phyloP scores from a whole-genome alignment of 2,888 invertebrate species.

The Drosophila birchii region DNA sequence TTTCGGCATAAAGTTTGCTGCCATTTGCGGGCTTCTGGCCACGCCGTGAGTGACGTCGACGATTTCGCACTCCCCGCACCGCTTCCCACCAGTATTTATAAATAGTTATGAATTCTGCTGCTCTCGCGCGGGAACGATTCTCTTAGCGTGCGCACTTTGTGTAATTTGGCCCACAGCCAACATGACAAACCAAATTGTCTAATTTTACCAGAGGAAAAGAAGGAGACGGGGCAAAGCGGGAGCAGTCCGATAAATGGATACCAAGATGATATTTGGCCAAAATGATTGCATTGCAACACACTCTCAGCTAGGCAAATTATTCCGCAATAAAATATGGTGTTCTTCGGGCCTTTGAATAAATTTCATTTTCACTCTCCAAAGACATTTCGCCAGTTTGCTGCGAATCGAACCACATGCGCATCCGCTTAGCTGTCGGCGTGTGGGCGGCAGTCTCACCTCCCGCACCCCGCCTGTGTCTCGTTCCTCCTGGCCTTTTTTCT shows the following conservation, averaged over 20 bases:
- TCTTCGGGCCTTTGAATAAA: slow-evolving; percentile 3
- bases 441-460: slow-evolving; percentile 49
- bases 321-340: slow-evolving; percentile 19
- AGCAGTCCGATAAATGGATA: slow-evolving; percentile 22
- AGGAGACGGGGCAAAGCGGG: slow-evolving; percentile 13
- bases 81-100: slow-evolving; percentile 40
- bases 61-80: slow-evolving; percentile 33
- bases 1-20: slow-evolving; percentile 58
- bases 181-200: slow-evolving; percentile 76
- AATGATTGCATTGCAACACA: slow-evolving; percentile 36
- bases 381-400: slow-evolving; percentile 13
- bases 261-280: slow-evolving; percentile 38
- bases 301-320: slow-evolving; percentile 28
- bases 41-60: slow-evolving; percentile 69
- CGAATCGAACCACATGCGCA: slow-evolving; percentile 39
- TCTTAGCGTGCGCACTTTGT: slow-evolving; percentile 61
- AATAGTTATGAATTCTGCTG: slow-evolving; percentile 46
- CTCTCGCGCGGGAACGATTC: slow-evolving; percentile 36
- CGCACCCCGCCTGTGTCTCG: slow-evolving; percentile 1
- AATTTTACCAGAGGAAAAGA: slow-evolving; percentile 60
- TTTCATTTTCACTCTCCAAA: slow-evolving; percentile 33
- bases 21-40: slow-evolving; percentile 72
- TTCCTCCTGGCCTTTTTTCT: slow-evolving; percentile 34
- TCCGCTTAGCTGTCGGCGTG: slow-evolving; percentile 69
- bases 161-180: slow-evolving; percentile 68